phyloP scores from a whole-genome alignment of 2,113 vertebrate species.

The Hipposideros armiger region DNA sequence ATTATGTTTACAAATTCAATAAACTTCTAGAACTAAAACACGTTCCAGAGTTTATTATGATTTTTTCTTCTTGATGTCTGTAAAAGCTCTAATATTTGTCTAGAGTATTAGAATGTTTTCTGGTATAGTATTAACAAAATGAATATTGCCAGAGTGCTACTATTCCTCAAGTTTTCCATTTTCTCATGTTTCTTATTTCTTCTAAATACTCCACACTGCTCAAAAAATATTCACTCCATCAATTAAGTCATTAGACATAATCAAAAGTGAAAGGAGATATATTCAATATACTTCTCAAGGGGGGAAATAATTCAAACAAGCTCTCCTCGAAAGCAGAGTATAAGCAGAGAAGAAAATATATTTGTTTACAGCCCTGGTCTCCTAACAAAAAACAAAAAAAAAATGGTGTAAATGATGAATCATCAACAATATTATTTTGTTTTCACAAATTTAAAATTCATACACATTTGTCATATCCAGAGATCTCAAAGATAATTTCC shows the following conservation, averaged over 20 bases:
- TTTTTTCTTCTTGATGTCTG: neutral
- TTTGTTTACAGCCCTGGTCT: slow-evolving; percentile 55
- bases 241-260: slow-evolving; percentile 44
- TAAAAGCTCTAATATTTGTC: slow-evolving; percentile 38
- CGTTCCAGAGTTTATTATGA: slow-evolving; percentile 73
- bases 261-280: slow-evolving; percentile 57
- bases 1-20: slow-evolving; percentile 73
- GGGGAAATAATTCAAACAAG: neutral
- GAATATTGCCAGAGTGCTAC: slow-evolving; percentile 63
- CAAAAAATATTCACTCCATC: slow-evolving; percentile 29
- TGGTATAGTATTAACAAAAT: slow-evolving; percentile 52
- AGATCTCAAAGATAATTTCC: slow-evolving; percentile 82
- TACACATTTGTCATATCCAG: neutral
- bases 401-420: slow-evolving; percentile 61
- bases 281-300: neutral
- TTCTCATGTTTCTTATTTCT: neutral
- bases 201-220: neutral
- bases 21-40: slow-evolving; percentile 77
- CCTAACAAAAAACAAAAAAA: slow-evolving; percentile 61
- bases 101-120: slow-evolving; percentile 71
- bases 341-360: neutral
- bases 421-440: slow-evolving; percentile 63
- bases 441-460: slow-evolving; percentile 82
- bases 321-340: neutral
- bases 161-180: neutral